These are phyloP conservation scores for Cuniculus paca DNA, from an alignment of 2,797 vertebrate genomes.

Conservation along the genomic window DNA sequence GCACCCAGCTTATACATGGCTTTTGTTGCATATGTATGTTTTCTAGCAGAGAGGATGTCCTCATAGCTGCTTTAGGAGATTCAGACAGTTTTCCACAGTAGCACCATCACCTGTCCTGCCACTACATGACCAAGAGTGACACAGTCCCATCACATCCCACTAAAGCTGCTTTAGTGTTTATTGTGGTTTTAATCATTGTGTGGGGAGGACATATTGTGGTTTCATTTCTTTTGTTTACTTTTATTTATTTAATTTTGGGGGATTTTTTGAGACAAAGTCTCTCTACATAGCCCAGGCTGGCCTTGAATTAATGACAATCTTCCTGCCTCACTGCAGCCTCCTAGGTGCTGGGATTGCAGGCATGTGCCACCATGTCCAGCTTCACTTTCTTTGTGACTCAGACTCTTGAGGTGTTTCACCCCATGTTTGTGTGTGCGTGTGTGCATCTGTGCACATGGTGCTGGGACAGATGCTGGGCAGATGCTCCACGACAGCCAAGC, in stretches of 20 bases:
- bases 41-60: neutral
- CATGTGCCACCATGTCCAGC: neutral
- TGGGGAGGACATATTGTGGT: neutral
- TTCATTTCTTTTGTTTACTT: neutral
- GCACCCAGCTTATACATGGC: neutral
- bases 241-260: neutral
- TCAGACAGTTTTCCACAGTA: neutral
- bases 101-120: neutral
- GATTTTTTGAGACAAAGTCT: neutral
- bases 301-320: neutral
- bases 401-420: neutral
- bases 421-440: neutral
- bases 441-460: neutral
- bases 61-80: neutral
- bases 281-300: neutral
- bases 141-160: rapidly evolving
- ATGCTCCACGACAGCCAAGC: neutral
- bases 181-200: neutral
- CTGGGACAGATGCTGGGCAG: neutral
- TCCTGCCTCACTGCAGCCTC: neutral
- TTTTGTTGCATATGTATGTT: neutral
- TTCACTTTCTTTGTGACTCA: neutral
- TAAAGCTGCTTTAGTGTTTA: neutral
- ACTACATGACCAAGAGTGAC: neutral
- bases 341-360: neutral